These are phyloP conservation scores for Lucinisca nassula DNA, from an alignment of 2,888 invertebrate species.

Conservation along the genomic window DNA sequence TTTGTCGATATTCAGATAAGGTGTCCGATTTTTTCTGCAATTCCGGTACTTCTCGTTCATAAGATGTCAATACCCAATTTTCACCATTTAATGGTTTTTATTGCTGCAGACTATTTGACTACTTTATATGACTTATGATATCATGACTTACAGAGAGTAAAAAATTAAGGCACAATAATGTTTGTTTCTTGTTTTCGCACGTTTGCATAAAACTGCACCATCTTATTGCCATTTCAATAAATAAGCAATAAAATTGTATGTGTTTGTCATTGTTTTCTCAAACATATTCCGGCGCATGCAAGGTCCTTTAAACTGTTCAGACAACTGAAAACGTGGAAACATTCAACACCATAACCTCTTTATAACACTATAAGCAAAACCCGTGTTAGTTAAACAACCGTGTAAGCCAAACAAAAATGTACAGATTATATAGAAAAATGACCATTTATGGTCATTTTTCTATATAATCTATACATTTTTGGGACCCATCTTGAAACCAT, in stretches of 20 bases:
- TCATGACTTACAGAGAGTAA: not conserved
- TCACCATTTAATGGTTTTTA: slow-evolving; percentile 24
- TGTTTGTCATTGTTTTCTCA: not conserved
- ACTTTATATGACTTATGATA: not conserved
- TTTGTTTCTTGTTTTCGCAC: not conserved
- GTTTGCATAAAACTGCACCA: not conserved
- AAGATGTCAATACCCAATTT: slow-evolving; percentile 68
- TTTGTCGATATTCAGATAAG: no score
- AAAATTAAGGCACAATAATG: not conserved
- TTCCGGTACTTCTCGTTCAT: slow-evolving; percentile 10
- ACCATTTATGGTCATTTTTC: no score
- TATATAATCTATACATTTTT: no score
- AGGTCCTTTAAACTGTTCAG: no score
- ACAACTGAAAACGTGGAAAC: no score
- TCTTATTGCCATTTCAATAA: not conserved
- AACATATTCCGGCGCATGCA: not conserved
- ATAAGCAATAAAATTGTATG: not conserved
- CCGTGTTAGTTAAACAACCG: no score
- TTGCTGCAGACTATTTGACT: not conserved
- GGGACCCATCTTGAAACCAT: no score
- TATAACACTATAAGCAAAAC: no score
- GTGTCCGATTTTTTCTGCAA: no score
- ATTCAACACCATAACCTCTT: no score
- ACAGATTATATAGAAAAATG: no score
- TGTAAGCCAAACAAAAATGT: no score